Base-by-base conservation (phyloP, 2,113 vertebrate species). In the Megaptera novaeangliae region DNA sequence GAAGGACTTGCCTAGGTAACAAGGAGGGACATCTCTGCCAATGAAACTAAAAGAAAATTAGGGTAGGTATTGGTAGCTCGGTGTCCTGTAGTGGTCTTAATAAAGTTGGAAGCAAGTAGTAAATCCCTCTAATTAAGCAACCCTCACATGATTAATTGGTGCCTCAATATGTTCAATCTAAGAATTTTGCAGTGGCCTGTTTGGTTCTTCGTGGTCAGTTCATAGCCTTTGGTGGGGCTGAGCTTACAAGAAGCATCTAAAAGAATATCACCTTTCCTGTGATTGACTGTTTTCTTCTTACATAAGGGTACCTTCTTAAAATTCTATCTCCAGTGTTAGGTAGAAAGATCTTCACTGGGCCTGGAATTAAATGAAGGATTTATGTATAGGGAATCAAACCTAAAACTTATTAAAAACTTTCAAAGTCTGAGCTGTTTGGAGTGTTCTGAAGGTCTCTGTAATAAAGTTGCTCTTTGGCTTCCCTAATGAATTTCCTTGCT, bases 391-490 rank as follows among this genome's bases (percentile, higher is more conserved):
- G 12, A 59, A 18, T 61, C 71, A 95, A 82, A 95, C 25, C 71
- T 81, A 69, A 94, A 41, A 36, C 36, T 75, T 93, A 39, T 5
- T 87, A 31, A 29, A 82, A 84, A 61, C 52, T 94, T 95, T 91
- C 34, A n/a, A 78, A 69, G 63, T 88, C 41, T 63, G 49, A 91
- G 77, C 49, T 61, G 15, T 85, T 91, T 52, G 52, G 68, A 78
- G 66, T 63, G 46, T 92, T 80, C 75, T 89, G 77, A 88, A 88
- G 66, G 41, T 83, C 29, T 74, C 6, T 59, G 14, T 88, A 55
- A 64, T 80, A 23, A 41, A n/a, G 69, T 95, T 97, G 85, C 11
- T 96, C 44, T 57, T 90, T 95, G 72, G 23, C 88, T 96, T 94
- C 41, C 49, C 29, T 29, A 52, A 39, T 95, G 49, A 75, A 88